Evolutionary conservation across 2,113 vertebrate species (phyloP).

Genomic region (Mirza zaza): DNA sequence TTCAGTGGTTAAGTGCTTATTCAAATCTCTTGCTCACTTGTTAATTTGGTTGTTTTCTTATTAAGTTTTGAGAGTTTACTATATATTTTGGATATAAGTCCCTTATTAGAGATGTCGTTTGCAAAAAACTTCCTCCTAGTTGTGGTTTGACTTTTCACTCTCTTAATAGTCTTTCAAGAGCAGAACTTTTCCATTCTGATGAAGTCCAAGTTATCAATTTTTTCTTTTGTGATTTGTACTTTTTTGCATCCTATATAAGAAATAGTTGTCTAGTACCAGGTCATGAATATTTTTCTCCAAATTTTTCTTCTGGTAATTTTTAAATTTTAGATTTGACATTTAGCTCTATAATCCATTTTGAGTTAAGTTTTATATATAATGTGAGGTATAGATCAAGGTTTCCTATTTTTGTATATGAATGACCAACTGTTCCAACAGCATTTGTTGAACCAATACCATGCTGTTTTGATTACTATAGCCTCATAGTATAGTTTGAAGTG

Average conservation of each 20-base stretch:
- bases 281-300: background rate
- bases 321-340: background rate
- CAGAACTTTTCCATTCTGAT: background rate
- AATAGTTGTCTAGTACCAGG: background rate
- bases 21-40: background rate
- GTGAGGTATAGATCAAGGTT: background rate
- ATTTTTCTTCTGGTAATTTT: background rate
- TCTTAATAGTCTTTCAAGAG: background rate
- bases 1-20: background rate
- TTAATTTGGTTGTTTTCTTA: background rate
- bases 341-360: background rate
- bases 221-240: background rate
- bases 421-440: background rate
- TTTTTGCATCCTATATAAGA: background rate
- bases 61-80: background rate
- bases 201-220: background rate
- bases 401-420: background rate
- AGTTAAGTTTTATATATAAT: background rate
- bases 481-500: no score
- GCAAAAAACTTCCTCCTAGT: background rate
- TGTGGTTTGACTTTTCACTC: background rate
- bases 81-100: background rate
- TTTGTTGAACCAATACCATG: background rate
- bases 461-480: no score
- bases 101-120: background rate